Evolutionary conservation across 2,797 vertebrate species (phyloP), one percentile per base, ranked within the genome.

Genomic region (Heterohyrax brucei): DNA sequence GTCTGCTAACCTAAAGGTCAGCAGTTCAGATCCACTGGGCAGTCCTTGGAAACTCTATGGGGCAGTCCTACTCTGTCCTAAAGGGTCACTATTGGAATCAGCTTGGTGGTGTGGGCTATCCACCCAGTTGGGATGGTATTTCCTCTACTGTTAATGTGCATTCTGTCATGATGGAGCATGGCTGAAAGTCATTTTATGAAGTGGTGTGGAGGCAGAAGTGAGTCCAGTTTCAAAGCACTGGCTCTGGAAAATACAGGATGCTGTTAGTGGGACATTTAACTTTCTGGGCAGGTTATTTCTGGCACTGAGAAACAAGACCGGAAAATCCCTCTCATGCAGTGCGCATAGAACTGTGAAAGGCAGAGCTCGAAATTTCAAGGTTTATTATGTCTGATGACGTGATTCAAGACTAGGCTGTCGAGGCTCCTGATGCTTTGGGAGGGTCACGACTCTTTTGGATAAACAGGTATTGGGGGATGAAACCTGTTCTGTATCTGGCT

Each of bases 371-470:
- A 30, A 56, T n/a, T 22, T 3, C 13, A n/a, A 75, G 4, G 39
- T 46, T 14, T n/a, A n/a, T 39, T 22, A 19, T 28, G 7, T n/a
- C 39, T 28, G 39, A 56, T 7, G 18, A 10, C 61, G 12, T 16
- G 44, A 30, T 33, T 48, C 26, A 5, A 28, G 50, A 13, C 2
- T 28, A 48, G 33, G 46, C 5, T 39, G 26, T 78, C 30, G 39
- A 19, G 28, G 19, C 7, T 7, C 46, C 5, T 39, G 2, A 2
- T 19, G 21, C 24, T 44, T 44, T 5, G 30, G 10, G 0, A 7
- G 10, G 68, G 12, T 14, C 5, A 13, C n/a, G 59, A n/a, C 14
- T n/a, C 72, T 26, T 26, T 72, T 13, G 44, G 30, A 75, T 73
- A 72, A 72, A 56, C 61, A 82, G 46, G 39, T 28, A 7, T 30